These are phyloP conservation scores for Encarsia formosa DNA, from an alignment of 2,888 invertebrate genomes.

Conservation along the genomic window DNA sequence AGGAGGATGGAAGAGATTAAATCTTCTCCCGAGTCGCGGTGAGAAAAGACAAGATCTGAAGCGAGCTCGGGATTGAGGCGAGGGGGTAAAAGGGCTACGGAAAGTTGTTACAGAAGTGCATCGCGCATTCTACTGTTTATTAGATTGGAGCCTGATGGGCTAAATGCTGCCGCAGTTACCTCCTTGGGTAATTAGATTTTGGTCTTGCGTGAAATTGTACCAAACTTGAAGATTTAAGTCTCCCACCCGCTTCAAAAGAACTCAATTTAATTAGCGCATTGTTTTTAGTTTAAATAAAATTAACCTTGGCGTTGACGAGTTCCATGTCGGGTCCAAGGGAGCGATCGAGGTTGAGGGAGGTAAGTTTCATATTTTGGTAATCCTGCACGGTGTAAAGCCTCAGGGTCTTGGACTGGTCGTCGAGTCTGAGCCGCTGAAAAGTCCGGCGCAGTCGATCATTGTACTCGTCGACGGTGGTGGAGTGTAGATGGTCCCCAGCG, in stretches of 20 bases:
- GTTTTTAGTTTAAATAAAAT: too few species aligned
- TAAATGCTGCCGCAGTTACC: too few species aligned
- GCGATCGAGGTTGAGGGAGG: constrained; percentile 5
- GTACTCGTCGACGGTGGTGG: too few species aligned
- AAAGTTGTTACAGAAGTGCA: constrained; percentile 3
- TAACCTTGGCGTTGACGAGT: constrained; percentile 1
- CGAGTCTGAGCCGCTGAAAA: constrained; percentile 3
- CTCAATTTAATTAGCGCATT: too few species aligned
- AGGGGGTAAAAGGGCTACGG: background rate
- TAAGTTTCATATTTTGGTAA: constrained; percentile 22
- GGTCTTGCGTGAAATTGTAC: too few species aligned
- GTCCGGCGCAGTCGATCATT: too few species aligned
- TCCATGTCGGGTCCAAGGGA: constrained; percentile 13
- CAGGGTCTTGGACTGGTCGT: constrained; percentile 20
- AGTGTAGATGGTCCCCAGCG: constrained; percentile 3
- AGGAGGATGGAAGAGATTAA: constrained; percentile 8
- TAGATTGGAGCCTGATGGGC: constrained; percentile 19
- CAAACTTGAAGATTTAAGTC: too few species aligned
- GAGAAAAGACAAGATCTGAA: too few species aligned
- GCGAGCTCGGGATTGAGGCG: too few species aligned
- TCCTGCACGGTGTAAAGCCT: constrained; percentile 38
- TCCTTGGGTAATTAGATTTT: too few species aligned
- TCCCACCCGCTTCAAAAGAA: too few species aligned
- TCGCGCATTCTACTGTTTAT: constrained; percentile 19
- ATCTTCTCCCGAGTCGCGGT: background rate